Evolutionary conservation across 2,113 vertebrate species (phyloP), one percentile per base, ranked within the genome.

Genomic region (Scatophagus argus): DNA sequence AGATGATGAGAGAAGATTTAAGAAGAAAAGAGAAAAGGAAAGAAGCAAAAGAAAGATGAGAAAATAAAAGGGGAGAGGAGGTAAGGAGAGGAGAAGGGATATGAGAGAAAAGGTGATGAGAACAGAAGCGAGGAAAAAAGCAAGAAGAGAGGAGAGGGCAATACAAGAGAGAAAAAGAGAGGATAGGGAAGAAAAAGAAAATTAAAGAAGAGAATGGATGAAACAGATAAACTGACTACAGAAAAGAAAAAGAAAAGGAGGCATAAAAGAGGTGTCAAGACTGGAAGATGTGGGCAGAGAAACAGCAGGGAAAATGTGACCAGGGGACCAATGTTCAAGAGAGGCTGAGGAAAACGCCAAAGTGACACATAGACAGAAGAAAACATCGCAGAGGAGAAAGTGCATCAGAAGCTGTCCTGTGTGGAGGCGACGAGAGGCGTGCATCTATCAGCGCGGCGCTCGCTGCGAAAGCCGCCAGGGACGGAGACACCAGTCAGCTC

Each of bases 401-500:
- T 51, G 61, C 19, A 66, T 51, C 56, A 27, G 51, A 54, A 60
- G 67, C 72, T 32, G 84, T 83, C 67, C 59, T 60, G 58, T 10
- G 12, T 1, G 21, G 63, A 47, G 63, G 67, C 31, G 23, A 12
- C 6, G 31, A 58, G 74, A 14, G 66, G 62, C 32, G 51, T 21
- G 70, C 83, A 91, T 90, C 84, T 49, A 89, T 93, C 91, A 93
- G 84, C 51, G 1, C 47, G 2, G 0, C 6, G 12, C 75, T 68
- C 54, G 16, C 61, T 31, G 54, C n/a, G 21, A 17, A 31, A 55
- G 85, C 76, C 74, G 66, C 74, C 77, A 49, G 84, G 82, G 87
- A 84, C 81, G 59, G 74, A 87, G 75, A 81, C 81, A 66, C 67
- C 84, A 83, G 90, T 89, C 87, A 91, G 51, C 77, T 85, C 87